Evolutionary conservation across 2,888 invertebrate genomes (phyloP), one percentile per base, ranked within the genome.

Genomic region (Lepidocyrtinus sp.): DNA sequence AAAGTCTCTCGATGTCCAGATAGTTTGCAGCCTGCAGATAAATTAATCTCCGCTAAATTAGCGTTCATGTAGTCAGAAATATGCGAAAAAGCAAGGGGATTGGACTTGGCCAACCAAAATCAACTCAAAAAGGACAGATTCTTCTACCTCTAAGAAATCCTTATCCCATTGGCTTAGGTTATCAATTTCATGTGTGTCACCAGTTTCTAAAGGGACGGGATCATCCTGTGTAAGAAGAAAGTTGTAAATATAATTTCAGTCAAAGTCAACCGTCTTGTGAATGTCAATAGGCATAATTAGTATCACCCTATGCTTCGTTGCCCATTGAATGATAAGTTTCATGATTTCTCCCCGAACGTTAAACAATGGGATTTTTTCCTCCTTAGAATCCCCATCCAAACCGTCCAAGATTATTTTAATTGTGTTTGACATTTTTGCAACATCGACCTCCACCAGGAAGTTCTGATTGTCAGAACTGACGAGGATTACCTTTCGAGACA

Each of bases 111-210:
- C 86, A 88, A 91, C 90, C 88, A 99, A 90, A 87, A 99, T 98
- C 59, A 99, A 90, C 90, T 98, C 98, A 89, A 98, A 98, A 15
- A 99, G 90, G 0, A 98, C 98, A 80, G 96, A 97, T 89, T 98
- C 98, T 89, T 98, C 98, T 36, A 99, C 98, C 91, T 99, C 99
- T 7, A 99, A 90, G 88, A 99, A 99, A 89, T 99, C 99, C 0
- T 97, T 96, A 90, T 99, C 99, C 99, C 99, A 99, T 0, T 97
- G 96, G 24, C 96, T 96, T 86, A 99, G 99, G 88, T 99, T 99
- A 88, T 99, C 99, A 0, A 98, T 99, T 88, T 98, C 97, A 89
- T 96, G 96, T 89, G 96, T 97, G 88, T 99, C 98, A 88, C 98
- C 98, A 87, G 99, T 98, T 89, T 98, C 98, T 7, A 97, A 95